Conservation (phyloP, 2,113 vertebrate species). For the Thamnaconus septentrionalis region DNA sequence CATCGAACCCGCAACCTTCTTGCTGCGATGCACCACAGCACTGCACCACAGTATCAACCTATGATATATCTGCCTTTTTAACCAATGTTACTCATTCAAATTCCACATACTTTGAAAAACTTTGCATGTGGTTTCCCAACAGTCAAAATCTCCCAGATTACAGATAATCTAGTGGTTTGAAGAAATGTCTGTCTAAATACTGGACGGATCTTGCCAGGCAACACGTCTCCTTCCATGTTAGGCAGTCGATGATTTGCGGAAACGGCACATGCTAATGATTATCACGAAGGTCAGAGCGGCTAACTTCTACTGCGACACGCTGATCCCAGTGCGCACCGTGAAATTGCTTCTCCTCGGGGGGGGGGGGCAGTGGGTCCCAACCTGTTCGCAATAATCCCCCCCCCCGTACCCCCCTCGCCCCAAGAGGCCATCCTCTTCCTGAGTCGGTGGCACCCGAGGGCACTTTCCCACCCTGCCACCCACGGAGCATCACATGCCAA, state of each 20-base stretch:
- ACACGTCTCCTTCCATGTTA: not conserved
- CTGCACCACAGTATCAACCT: too few relatives aligned
- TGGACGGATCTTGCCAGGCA: too few relatives aligned
- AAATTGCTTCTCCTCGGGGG: slow-evolving; percentile 33
- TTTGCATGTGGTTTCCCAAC: not conserved
- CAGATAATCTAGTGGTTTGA: too few relatives aligned
- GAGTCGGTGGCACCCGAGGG: slow-evolving; percentile 37
- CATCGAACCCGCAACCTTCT: too few relatives aligned
- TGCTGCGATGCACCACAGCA: too few relatives aligned
- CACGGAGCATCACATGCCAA: slow-evolving; percentile 34
- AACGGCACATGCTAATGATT: slow-evolving; percentile 25
- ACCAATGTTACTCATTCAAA: too few relatives aligned
- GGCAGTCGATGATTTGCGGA: not conserved
- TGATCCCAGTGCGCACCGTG: slow-evolving; percentile 21
- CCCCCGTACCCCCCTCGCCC: not conserved
- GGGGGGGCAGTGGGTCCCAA: slow-evolving; percentile 1
- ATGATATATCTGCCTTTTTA: too few relatives aligned
- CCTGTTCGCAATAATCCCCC: slow-evolving; percentile 3
- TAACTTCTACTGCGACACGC: slow-evolving; percentile 13
- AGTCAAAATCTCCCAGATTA: not conserved
- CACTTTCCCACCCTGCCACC: slow-evolving; percentile 50
- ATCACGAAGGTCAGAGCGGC: slow-evolving; percentile 26
- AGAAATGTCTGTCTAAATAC: too few relatives aligned
- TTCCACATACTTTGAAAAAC: too few relatives aligned
- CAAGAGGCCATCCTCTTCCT: slow-evolving; percentile 31